Evolutionary conservation across 2,888 invertebrate species (phyloP), one percentile per base, ranked within the genome.

Genomic region (Folsomia manolachei): DNA sequence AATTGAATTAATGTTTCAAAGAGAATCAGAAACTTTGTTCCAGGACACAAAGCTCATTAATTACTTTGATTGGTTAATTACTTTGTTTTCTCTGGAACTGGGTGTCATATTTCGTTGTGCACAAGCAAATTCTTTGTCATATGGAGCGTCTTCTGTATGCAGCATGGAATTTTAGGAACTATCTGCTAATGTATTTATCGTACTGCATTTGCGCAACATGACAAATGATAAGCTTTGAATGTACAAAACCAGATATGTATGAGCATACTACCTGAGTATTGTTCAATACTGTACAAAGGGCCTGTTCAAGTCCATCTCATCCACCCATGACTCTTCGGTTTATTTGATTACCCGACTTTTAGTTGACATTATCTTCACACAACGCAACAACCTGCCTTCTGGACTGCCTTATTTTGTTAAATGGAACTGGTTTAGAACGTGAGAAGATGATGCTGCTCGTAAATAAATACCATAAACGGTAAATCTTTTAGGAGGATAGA

Each of bases 291-390:
- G 39, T 9, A 39, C 39, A 39, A 39, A 4, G 39, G 39, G 14
- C n/a, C n/a, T n/a, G n/a, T n/a, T n/a, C n/a, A 39, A 39, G 14
- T 39, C 7, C 39, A 9, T 39, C 14, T 4, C 39, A 39, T n/a
- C n/a, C n/a, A n/a, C n/a, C n/a, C n/a, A 39, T 39, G 39, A 39
- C 39, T 14, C 4, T 39, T 39, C 62, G 62, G 21, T 62, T 62
- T 62, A 62, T 62, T 62, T 62, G 23, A 62, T 62, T 62, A 14
- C 62, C 21, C 62, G 21, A 19, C 19, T 62, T 62, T 39, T 39
- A 39, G 39, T 9, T 14, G n/a, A 39, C 62, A 62, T 62, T 62
- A 62, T 23, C 24, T 56, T 56, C n/a, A n/a, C n/a, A n/a, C n/a
- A n/a, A n/a, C n/a, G n/a, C n/a, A n/a, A n/a, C n/a, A n/a, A n/a